Evolutionary conservation across 2,113 vertebrate species (phyloP).

Genomic region (Corythornis madagascariensis): DNA sequence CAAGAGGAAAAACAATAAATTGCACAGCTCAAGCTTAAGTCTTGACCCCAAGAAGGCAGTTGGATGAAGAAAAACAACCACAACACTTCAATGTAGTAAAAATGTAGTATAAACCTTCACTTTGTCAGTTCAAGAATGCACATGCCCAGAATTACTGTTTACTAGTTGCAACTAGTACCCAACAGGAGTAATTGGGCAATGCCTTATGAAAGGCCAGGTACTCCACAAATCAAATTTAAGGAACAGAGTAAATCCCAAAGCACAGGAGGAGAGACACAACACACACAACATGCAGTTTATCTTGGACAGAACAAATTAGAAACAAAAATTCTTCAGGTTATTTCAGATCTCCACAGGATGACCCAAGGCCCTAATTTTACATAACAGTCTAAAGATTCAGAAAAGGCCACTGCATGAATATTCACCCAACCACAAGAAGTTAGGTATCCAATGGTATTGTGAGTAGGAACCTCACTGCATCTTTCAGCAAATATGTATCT

Average conservation of each 20-base stretch:
- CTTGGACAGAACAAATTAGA: background rate
- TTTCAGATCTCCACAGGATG: background rate
- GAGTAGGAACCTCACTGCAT: slow-evolving; percentile 23
- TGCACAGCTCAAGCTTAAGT: background rate
- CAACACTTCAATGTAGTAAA: background rate
- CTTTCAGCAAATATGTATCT: background rate
- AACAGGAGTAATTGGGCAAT: background rate
- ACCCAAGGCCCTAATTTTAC: background rate
- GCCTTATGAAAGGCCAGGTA: background rate
- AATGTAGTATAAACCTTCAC: background rate
- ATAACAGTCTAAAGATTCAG: background rate
- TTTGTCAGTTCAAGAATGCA: background rate
- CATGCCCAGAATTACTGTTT: background rate
- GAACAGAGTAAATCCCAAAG: background rate
- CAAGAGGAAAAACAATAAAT: background rate
- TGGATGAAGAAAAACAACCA: background rate
- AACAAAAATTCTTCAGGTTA: background rate
- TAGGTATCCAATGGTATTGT: background rate
- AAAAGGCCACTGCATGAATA: background rate
- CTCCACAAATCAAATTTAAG: background rate
- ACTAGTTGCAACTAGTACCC: background rate
- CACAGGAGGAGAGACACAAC: background rate
- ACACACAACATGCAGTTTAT: background rate
- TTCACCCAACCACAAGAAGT: background rate
- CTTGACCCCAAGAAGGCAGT: background rate